Evolutionary conservation across 2,888 invertebrate genomes (phyloP), one percentile per base, ranked within the genome.

Genomic region (Harmothoe impar): DNA sequence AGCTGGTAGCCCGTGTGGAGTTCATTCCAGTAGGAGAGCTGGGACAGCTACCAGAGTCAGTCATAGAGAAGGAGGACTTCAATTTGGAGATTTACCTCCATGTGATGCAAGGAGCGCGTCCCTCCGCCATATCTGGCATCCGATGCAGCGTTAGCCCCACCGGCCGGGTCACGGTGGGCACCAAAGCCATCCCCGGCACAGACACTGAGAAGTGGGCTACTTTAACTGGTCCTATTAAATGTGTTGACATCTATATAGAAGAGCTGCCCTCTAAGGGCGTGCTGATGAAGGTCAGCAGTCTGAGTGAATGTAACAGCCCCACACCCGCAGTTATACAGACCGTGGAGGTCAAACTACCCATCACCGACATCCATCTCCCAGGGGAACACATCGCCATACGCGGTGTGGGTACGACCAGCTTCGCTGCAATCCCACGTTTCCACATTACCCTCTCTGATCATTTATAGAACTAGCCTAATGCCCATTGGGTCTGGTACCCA

Each of bases 51-150:
- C 33, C 62, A 15, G n/a, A 17, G 52, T 0, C 35, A 7, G 29
- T 29, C 0, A 77, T 25, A 7, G 31, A n/a, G 29, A 81, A 81
- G 10, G 86, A 86, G 1, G 56, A 86, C 31, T 86, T 86, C 54
- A 86, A 29, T 31, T 33, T 89, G 25, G 89, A 89, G 89, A 89
- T 89, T 33, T 89, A 68, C 25, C 25, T 89, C 10, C 89, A 72
- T 33, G 89, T 89, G 72, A 17, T 72, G 1, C 89, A 89, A 68
- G 89, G 68, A 0, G 72, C 68, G 0, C 52, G 72, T 0, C 89
- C 72, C 43, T 62, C 62, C 0, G 62, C 89, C 35, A 68, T 89
- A 23, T 89, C 89, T 7, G 89, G 89, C 15, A 89, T 89, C 23
- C 0, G 72, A 15, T 56, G 89, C 29, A 54, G 23, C 89, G 17